A percentile compares a stretch with the other conserved stretches of the same genome.
Evolutionary conservation across 2,113 vertebrate genomes (phyloP).

Genomic region (Dasypus novemcinctus): DNA sequence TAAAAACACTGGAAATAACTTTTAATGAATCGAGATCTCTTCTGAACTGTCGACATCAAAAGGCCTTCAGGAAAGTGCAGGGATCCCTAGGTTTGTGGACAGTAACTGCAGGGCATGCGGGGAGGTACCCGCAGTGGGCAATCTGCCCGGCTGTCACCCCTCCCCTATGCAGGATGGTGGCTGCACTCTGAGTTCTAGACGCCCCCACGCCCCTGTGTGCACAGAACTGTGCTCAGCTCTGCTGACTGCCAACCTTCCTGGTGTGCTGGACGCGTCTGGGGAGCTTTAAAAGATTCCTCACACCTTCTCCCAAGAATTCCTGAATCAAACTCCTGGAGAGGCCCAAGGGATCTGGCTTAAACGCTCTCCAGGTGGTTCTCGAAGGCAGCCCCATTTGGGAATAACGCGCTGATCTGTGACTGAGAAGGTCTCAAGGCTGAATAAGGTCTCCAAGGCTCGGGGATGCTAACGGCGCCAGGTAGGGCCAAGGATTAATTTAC

Average conservation of each 20-base stretch:
- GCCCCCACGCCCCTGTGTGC: too few species aligned
- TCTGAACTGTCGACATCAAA: background rate
- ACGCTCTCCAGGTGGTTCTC: background rate
- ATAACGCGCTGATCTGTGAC: accelerated
- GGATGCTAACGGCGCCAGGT: background rate
- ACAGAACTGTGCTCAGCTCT: too few species aligned
- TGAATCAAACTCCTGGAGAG: background rate
- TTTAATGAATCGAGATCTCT: background rate
- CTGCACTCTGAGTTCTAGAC: too few species aligned
- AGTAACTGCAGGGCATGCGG: background rate
- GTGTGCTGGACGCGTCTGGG: background rate
- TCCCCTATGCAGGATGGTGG: too few species aligned
- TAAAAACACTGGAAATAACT: background rate
- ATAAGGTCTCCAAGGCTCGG: background rate
- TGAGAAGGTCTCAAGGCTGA: background rate
- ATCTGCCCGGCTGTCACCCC: too few species aligned
- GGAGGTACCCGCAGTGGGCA: background rate
- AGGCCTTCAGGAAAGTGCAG: background rate
- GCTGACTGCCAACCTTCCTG: background rate
- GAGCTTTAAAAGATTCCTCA: constrained; percentile 1
- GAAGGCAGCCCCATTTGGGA: background rate
- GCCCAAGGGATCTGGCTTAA: background rate
- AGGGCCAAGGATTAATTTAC: background rate
- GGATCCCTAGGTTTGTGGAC: background rate
- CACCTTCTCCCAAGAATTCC: background rate